Conservation (phyloP, 2,797 vertebrate genomes). For the Sus cebifrons region DNA sequence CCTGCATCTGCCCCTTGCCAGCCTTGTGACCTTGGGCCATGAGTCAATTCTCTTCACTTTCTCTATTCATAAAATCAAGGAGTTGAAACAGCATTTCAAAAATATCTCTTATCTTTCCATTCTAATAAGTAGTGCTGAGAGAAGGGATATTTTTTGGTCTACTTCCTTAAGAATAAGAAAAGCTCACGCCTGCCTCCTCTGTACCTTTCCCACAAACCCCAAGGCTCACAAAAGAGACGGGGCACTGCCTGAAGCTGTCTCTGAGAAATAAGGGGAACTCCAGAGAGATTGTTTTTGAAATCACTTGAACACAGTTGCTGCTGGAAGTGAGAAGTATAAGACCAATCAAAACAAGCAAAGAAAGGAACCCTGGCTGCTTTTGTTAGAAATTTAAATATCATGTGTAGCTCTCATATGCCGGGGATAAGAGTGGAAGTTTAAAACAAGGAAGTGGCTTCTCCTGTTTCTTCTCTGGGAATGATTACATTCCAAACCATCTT, state of each 20-base stretch:
- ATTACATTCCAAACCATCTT: background rate
- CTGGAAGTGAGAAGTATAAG: background rate
- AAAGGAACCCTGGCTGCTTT: background rate
- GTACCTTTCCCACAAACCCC: background rate
- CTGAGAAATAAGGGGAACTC: background rate
- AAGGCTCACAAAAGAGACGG: background rate
- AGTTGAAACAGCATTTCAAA: background rate
- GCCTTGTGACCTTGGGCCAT: background rate
- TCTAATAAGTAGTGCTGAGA: background rate
- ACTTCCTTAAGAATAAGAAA: background rate
- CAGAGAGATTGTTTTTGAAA: background rate
- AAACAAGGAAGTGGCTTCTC: slow-evolving; percentile 43
- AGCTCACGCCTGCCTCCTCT: background rate
- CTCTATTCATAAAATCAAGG: slow-evolving; percentile 5
- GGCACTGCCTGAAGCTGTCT: background rate
- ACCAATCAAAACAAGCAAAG: background rate
- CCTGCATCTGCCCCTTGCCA: background rate
- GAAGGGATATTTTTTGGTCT: background rate
- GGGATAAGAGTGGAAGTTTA: background rate
- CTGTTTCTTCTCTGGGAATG: background rate
- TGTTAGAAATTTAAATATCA: background rate
- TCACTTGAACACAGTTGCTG: background rate
- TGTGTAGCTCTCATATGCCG: background rate
- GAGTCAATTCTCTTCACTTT: background rate
- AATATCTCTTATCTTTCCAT: slow-evolving; percentile 16